Evolutionary conservation across 2,888 invertebrate genomes (phyloP).

Genomic region (Dermolepida albohirtum): DNA sequence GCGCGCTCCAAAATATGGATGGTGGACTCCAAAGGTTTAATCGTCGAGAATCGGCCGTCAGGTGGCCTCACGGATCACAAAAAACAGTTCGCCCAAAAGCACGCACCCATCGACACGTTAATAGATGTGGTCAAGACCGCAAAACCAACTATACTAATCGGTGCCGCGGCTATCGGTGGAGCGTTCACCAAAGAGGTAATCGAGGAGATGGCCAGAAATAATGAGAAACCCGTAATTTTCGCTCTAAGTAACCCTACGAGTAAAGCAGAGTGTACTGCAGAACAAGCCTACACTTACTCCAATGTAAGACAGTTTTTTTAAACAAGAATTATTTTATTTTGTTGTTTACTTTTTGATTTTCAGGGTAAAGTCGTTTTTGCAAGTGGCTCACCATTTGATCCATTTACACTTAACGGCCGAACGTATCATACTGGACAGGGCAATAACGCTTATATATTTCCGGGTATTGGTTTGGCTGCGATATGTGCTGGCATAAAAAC

Average conservation of each 20-base stretch:
- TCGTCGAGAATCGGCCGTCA: slow-evolving; percentile 87
- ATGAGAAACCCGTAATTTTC: slow-evolving; percentile 92
- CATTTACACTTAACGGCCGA: slow-evolving; percentile 84
- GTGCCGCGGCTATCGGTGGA: slow-evolving; percentile 92
- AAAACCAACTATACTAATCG: slow-evolving; percentile 93
- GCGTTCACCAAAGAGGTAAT: slow-evolving; percentile 94
- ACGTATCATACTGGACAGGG: slow-evolving; percentile 94
- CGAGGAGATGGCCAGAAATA: slow-evolving; percentile 84
- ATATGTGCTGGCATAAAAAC: slow-evolving; percentile 89
- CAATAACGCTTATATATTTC: slow-evolving; percentile 98
- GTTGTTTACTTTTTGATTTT: slow-evolving; percentile 43
- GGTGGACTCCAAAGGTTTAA: slow-evolving; percentile 95
- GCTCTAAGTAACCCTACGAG: slow-evolving; percentile 98
- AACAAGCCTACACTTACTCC: slow-evolving; percentile 90
- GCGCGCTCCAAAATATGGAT: slow-evolving; percentile 91
- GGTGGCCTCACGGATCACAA: slow-evolving; percentile 87
- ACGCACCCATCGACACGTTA: slow-evolving; percentile 81
- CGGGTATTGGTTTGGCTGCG: slow-evolving; percentile 92
- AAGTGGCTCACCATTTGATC: slow-evolving; percentile 95
- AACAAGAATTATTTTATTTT: background rate
- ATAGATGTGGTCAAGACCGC: slow-evolving; percentile 82
- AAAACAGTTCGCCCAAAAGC: slow-evolving; percentile 82
- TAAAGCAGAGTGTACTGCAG: slow-evolving; percentile 99
- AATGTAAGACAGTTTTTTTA: slow-evolving; percentile 71
- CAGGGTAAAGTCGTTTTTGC: slow-evolving; percentile 94